Evolutionary conservation across 2,888 invertebrate species (phyloP).

Genomic region (Sarcophaga rosellei): DNA sequence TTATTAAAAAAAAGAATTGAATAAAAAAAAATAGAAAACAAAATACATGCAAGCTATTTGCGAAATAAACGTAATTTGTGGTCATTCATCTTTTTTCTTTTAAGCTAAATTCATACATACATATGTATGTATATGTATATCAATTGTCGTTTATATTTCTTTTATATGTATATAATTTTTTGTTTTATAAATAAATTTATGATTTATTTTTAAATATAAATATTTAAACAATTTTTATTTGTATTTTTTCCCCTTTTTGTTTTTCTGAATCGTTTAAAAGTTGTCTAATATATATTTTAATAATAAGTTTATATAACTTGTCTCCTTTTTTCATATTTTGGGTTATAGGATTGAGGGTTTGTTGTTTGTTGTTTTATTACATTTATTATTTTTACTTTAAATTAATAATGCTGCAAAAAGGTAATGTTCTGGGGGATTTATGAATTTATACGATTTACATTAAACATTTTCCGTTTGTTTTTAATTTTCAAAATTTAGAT

Average conservation of each 20-base stretch:
- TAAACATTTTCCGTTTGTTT: conserved; percentile 32
- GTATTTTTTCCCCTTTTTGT: conserved; percentile 7
- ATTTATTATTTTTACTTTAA: conserved; percentile 34
- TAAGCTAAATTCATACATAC: background rate
- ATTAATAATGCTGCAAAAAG: conserved; percentile 8
- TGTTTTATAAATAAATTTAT: conserved; percentile 52
- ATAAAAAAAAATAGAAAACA: no score
- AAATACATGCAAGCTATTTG: no score
- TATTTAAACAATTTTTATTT: conserved; percentile 64
- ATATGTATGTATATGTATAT: conserved; percentile 11
- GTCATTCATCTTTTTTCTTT: background rate
- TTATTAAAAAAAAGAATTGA: no score
- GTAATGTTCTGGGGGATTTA: background rate
- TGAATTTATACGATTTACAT: conserved; percentile 27
- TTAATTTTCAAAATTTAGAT: conserved; percentile 27
- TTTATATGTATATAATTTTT: conserved; percentile 31
- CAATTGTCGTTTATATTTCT: conserved; percentile 32
- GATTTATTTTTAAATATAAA: conserved; percentile 47
- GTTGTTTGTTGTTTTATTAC: conserved; percentile 5
- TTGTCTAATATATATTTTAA: conserved; percentile 50
- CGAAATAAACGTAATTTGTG: no score
- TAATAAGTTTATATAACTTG: conserved; percentile 43
- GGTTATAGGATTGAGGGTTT: background rate
- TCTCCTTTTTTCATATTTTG: conserved; percentile 6
- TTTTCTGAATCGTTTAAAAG: conserved; percentile 48